These are phyloP conservation scores for Polyommatus icarus DNA, from an alignment of 2,888 invertebrate genomes.

Conservation along the genomic window DNA sequence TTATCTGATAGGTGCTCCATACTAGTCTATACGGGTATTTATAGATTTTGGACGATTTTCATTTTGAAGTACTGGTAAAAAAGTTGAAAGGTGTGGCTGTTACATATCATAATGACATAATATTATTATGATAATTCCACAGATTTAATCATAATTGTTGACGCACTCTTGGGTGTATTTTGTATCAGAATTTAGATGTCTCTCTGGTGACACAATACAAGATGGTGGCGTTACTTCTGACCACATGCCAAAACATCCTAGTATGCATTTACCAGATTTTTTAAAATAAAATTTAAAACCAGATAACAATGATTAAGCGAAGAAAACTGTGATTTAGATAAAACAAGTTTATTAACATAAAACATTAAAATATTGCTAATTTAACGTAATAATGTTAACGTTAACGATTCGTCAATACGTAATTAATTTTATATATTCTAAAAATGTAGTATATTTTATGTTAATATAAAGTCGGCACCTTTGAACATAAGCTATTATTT, in stretches of 20 bases:
- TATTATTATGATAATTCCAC: too few relatives aligned
- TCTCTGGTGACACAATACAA: too few relatives aligned
- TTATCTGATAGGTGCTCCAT: too few relatives aligned
- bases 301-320: not conserved
- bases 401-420: not conserved
- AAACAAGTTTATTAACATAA: constrained; percentile 21
- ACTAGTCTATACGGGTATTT: not conserved
- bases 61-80: too few relatives aligned
- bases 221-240: too few relatives aligned
- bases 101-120: too few relatives aligned
- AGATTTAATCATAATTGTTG: too few relatives aligned
- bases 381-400: constrained; percentile 1
- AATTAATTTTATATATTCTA: not conserved
- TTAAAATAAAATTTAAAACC: not conserved
- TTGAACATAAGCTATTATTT: not conserved
- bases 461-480: constrained; percentile 6
- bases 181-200: too few relatives aligned
- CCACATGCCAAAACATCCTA: not conserved
- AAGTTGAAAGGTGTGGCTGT: too few relatives aligned
- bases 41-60: not conserved
- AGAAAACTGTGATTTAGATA: not conserved
- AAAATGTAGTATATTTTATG: not conserved
- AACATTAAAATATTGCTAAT: constrained; percentile 20
- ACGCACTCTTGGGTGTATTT: too few relatives aligned
- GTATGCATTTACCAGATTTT: not conserved